Evolutionary conservation across 2,888 invertebrate species (phyloP).

Genomic region (Metallyticus violacea): DNA sequence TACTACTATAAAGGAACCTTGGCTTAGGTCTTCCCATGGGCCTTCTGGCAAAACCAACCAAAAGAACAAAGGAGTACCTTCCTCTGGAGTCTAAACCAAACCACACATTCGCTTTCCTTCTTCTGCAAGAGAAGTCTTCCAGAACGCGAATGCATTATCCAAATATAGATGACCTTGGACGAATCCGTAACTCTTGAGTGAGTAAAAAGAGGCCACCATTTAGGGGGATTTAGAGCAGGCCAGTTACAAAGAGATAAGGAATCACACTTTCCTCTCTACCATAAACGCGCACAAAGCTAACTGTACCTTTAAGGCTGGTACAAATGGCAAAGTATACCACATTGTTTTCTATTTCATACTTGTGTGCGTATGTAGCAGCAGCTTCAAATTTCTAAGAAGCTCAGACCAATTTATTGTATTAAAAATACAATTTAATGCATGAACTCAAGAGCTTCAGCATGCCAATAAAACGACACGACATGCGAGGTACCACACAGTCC

Average conservation of each 20-base stretch:
- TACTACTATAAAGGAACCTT: background rate
- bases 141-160: background rate
- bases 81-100: too few species aligned
- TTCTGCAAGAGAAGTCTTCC: background rate
- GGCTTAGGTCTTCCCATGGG: background rate
- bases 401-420: too few species aligned
- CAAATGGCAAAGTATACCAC: too few species aligned
- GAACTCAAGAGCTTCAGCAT: too few species aligned
- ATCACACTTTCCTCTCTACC: background rate
- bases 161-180: constrained; percentile 9
- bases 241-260: background rate
- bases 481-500: too few species aligned
- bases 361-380: too few species aligned
- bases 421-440: too few species aligned
- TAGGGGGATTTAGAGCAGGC: background rate
- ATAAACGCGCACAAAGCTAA: too few species aligned
- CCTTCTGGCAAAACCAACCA: background rate
- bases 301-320: background rate
- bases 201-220: background rate
- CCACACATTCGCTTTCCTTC: background rate
- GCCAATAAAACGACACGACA: too few species aligned
- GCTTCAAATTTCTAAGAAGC: too few species aligned
- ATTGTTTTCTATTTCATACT: too few species aligned
- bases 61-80: constrained; percentile 9
- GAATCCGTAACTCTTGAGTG: too few species aligned